Evolutionary conservation across 2,113 vertebrate species (phyloP).

Genomic region (Acanthisitta chloris): DNA sequence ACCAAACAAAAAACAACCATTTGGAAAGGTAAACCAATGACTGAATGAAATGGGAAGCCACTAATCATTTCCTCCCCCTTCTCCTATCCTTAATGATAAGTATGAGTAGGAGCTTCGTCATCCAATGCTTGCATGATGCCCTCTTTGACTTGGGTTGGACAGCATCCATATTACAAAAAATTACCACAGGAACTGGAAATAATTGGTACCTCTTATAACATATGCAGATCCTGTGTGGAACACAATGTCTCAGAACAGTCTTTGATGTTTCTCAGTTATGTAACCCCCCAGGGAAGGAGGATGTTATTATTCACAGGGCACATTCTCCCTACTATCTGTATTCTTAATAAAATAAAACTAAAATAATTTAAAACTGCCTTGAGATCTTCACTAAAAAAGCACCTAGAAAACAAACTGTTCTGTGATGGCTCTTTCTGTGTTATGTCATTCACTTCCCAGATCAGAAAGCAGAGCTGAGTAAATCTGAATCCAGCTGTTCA

Average conservation of each 20-base stretch:
- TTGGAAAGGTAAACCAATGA: background rate
- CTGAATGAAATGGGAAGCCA: constrained; percentile 17
- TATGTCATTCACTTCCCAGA: background rate
- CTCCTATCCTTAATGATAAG: constrained; percentile 11
- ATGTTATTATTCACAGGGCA: background rate
- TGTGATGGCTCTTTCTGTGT: background rate
- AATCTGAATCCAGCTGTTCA: background rate
- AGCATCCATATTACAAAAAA: background rate
- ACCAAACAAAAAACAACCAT: background rate
- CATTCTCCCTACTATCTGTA: background rate
- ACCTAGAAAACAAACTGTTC: background rate
- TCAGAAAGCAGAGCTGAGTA: background rate
- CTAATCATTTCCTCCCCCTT: constrained; percentile 16
- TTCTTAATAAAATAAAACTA: rapidly evolving
- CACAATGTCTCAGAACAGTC: constrained; percentile 32
- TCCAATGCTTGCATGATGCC: constrained; percentile 9
- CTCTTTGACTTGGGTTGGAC: constrained; percentile 12
- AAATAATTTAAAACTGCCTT: background rate
- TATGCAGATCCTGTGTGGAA: constrained; percentile 21
- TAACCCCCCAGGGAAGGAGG: background rate
- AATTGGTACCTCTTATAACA: constrained; percentile 50
- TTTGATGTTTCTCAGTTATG: constrained; percentile 53
- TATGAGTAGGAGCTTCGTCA: constrained; percentile 22
- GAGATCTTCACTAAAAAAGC: background rate
- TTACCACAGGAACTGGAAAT: constrained; percentile 45